Base-by-base conservation (phyloP, 2,113 vertebrate genomes). In the Pungitius pungitius region DNA sequence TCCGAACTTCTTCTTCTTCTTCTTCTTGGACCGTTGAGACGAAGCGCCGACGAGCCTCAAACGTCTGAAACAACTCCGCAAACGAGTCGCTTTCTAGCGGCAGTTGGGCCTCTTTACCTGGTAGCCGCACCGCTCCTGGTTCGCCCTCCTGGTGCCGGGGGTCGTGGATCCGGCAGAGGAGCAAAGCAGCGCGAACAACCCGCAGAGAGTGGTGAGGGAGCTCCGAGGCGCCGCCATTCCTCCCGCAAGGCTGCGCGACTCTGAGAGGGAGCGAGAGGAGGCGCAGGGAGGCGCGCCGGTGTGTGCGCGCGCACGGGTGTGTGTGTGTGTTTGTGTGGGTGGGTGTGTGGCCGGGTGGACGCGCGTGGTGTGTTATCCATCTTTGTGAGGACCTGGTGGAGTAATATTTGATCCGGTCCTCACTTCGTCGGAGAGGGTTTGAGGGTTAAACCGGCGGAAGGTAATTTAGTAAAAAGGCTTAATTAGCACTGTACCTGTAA, bases 181-280 rank as follows among this genome's bases (percentile, higher is more conserved):
- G 47, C 22, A 56, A 0, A 81, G 51, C 12, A 82, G 0, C 58
- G 87, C 61, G 30, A 78, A 72, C 0, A 87, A 56, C 3, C 17
- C 68, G 55, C 74, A 81, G 73, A 88, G 69, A 80, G 61, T 71
- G 78, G 61, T 14, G 82, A 89, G 66, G 80, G 84, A 57, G 57
- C 56, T 80, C 74, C 60, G 85, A 81, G 77, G 61, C 1, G 84
- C 74, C 89, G 90, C 90, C 90, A 92, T 92, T 89, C 88, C 88
- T 87, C 78, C 72, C 81, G 54, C 73, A 62, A 63, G 80, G 81
- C 88, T 67, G 80, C 24, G 52, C 78, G 42, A 27, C 82, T 87
- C 80, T 85, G 85, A 85, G 81, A 22, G 42, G 1, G 35, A 69
- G 27, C 18, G 13, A 6, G 8, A 58, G n/a, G 30, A 51, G 69